Evolutionary conservation across 53 echinoderm and acorn worm species (phyloP), one percentile per base, ranked within the genome.

Genomic region (Paracentrotus lividus): DNA sequence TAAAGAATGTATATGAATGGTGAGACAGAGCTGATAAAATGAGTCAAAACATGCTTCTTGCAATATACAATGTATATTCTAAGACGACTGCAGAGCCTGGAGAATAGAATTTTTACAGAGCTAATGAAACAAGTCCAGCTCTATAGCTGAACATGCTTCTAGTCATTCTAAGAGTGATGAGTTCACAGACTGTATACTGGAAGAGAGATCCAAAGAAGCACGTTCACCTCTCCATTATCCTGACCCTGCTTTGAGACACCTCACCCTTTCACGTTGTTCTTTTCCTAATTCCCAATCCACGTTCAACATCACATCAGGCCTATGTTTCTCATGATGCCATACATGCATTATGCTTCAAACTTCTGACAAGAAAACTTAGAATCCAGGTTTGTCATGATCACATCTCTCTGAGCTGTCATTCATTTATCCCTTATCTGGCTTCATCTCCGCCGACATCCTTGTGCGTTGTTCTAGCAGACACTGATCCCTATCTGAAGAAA

Each of bases 241-340:
- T 5, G 5, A 54, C 21, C 87, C 21, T 58, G 57, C 86, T 18
- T 56, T 34, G 16, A 12, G 58, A 87, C 58, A 34, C 87, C 58
- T 26, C 87, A 10, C 56, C 26, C 87, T 47, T 49, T 66, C 90
- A 68, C n/a, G 65, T 65, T 90, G 20, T 44, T 67, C 47, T 38
- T 42, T 4, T 18, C 58, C 58, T 56, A 54, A 87, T 21, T 58
- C 87, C 36, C 32, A 16, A 54, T 56, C 20, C 57, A 13, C 36
- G 8, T 58, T 9, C 87, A 57, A 20, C 87, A 56, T 7, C 87
- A 56, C 58, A 36, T 18, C 36, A 23, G 20, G 27, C 20, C 87
- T 58, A 45, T 21, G 21, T 27, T 58, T 55, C 81, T 27, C 10
- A 47, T 27, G 47, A 44, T 45, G 49, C 1, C 24, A 44, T 27